Percentiles rank a stretch among this genome's conserved stretches.
phyloP scores from a whole-genome alignment of 92 coral and sea anemone genomes.

The Anthopleura xanthogrammica region DNA sequence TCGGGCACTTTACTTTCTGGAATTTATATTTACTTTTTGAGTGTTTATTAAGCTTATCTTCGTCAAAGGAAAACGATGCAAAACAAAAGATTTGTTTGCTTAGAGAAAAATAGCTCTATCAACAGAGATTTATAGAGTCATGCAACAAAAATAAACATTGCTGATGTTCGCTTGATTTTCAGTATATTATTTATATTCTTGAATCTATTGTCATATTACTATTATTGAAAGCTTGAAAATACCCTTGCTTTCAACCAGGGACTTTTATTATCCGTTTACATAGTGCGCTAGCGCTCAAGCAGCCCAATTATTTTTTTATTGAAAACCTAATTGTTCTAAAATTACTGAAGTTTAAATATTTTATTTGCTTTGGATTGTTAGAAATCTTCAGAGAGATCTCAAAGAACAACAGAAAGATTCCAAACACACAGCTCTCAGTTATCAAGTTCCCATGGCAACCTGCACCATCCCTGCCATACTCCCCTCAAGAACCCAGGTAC shows the following conservation, averaged over 20 bases:
- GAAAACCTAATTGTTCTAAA: too few relatives aligned
- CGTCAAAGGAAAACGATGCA: background rate
- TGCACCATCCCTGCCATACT: background rate
- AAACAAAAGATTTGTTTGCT: conserved; percentile 3
- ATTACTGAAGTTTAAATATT: background rate
- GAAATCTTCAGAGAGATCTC: conserved; percentile 10
- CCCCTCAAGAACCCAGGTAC: background rate
- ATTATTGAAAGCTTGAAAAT: too few relatives aligned
- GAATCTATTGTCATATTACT: too few relatives aligned
- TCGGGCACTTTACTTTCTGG: background rate
- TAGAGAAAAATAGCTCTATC: background rate
- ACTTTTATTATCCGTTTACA: too few relatives aligned
- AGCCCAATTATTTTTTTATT: too few relatives aligned
- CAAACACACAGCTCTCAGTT: conserved; percentile 15
- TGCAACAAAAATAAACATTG: too few relatives aligned
- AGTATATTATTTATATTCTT: too few relatives aligned
- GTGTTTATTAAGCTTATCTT: background rate
- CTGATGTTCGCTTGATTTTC: too few relatives aligned
- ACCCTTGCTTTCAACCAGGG: too few relatives aligned
- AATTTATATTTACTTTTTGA: background rate
- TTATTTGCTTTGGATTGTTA: background rate
- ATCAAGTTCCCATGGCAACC: conserved; percentile 35
- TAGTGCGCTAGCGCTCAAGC: too few relatives aligned
- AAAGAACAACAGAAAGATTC: background rate
- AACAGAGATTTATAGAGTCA: background rate